Evolutionary conservation across 1,140 invertebrate genomes (phyloP), one percentile per base, ranked within the genome.

Genomic region (Alviniconcha marisindica): DNA sequence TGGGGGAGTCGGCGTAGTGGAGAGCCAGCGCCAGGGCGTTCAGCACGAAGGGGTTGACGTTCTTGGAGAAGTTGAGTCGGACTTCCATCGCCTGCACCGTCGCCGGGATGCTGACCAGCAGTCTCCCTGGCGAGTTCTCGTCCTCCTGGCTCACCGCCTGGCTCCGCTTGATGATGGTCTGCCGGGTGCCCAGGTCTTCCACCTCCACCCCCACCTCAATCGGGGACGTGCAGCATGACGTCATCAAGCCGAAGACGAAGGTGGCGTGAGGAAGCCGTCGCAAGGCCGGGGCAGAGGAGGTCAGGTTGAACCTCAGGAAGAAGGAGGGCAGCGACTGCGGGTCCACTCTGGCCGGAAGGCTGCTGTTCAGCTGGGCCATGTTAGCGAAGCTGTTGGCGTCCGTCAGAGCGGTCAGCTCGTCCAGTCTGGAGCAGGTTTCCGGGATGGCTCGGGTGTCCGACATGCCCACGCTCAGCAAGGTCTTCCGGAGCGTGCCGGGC

Each of bases 31-130:
- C 36, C 73, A 76, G 15, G 40, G 12, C 38, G n/a, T 76, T 5
- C 40, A 76, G 73, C 14, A 76, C 24, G 40, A 76, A 76, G 18
- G 38, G 24, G 3, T 0, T 18, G 15, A n/a, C 40, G 73, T 40
- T 44, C 36, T 21, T 2, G 2, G 38, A n/a, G 18, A 76, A 31
- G 38, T 76, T 76, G 38, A 76, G 73, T 24, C 40, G 36, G n/a
- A 76, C 44, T 21, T 76, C 38, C 38, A 76, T 76, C 1, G 73
- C 38, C 21, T 42, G 73, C 36, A 76, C 73, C 12, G 73, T 42
- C 12, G 40, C 21, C 7, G 73, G 73, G 42, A 76, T 76, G 38
- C 14, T 42, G 12, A 76, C 38, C 42, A 5, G 14, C 14, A 76
- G 42, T 3, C 5, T 42, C 1, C 73, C 38, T 18, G 38, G 18